phyloP scores from a whole-genome alignment of 2,113 vertebrate genomes.

The Piliocolobus tephrosceles region DNA sequence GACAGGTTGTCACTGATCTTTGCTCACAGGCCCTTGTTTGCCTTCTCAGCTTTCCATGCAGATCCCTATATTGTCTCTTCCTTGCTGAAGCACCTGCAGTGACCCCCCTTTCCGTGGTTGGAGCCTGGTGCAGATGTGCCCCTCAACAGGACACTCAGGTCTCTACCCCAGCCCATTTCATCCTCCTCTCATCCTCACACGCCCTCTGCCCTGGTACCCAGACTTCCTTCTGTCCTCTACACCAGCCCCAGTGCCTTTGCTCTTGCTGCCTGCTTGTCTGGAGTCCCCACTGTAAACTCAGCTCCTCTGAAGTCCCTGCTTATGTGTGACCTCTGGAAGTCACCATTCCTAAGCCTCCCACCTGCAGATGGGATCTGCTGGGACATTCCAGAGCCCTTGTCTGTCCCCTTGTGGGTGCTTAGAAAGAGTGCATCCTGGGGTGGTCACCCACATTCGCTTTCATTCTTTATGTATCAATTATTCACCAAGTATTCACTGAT shows the following conservation, averaged over 20 bases:
- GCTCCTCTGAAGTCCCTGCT: too few relatives aligned
- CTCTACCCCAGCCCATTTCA: not conserved
- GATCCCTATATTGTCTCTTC: not conserved
- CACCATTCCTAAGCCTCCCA: not conserved
- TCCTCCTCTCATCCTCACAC: not conserved
- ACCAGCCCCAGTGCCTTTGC: not conserved
- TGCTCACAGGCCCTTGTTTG: not conserved
- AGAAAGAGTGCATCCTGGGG: not conserved
- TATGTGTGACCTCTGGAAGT: not conserved
- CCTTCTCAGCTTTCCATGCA: rapidly evolving
- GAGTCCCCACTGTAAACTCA: not conserved
- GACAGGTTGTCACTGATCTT: not conserved
- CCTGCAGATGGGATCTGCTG: not conserved
- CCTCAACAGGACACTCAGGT: not conserved
- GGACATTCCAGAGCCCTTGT: not conserved
- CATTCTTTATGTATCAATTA: not conserved
- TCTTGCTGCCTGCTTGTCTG: not conserved
- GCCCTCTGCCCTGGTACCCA: not conserved
- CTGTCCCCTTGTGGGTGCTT: not conserved
- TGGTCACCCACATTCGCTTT: not conserved
- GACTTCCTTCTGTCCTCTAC: rapidly evolving
- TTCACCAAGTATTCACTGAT: too few relatives aligned
- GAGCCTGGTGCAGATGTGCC: not conserved
- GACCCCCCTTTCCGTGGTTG: not conserved
- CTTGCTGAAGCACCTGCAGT: not conserved